Base-by-base conservation (phyloP, 2,888 invertebrate genomes). In the Sialis fuliginosa region DNA sequence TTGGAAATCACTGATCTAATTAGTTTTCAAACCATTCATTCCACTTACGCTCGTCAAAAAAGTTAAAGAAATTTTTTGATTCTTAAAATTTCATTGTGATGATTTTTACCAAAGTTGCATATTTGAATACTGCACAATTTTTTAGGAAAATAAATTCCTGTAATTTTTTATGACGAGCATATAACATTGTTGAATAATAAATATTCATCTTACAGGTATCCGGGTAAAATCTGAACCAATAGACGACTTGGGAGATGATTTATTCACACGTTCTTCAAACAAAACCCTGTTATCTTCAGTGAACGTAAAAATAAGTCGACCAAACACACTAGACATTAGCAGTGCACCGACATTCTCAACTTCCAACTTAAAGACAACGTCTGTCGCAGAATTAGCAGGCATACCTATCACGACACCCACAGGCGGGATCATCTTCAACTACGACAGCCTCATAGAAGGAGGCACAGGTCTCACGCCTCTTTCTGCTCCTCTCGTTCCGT, bases 401-500 rank as follows among this genome's bases (percentile, higher is more conserved):
- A 76, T 90, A 52, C 77, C 87, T 56, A 88, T 91, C 57, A 83
- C 81, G 52, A 89, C 89, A 8, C 92, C 92, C 0, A 87, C 89
- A 51, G 81, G 80, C 57, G 91, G 88, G 45, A 80, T 88, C 54
- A 81, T 80, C 55, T 88, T 91, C 67, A 90, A 89, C 65, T 91
- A 89, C 63, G 92, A 93, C 58, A 87, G 87, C 54, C 72, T 93
- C 50, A 89, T 92, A 85, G 90, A 89, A 57, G 90, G 90, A 45
- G 90, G 91, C 57, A 90, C 92, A 2, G 91, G 92, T 0, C 69
- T 93, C 44, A 92, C 92, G 6, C 92, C 92, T 0, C 85, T 89
- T 34, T 79, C 75, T 44, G 76, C 75, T 48, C 83, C 84, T 1
- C 59, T 81, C 46, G 69, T 78, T 55, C 80, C 80, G 22, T 70